A percentile compares a stretch with the other conserved stretches of the same genome.
phyloP scores from a whole-genome alignment of 2,888 invertebrate genomes.

The Ditylenchus weischeri region DNA sequence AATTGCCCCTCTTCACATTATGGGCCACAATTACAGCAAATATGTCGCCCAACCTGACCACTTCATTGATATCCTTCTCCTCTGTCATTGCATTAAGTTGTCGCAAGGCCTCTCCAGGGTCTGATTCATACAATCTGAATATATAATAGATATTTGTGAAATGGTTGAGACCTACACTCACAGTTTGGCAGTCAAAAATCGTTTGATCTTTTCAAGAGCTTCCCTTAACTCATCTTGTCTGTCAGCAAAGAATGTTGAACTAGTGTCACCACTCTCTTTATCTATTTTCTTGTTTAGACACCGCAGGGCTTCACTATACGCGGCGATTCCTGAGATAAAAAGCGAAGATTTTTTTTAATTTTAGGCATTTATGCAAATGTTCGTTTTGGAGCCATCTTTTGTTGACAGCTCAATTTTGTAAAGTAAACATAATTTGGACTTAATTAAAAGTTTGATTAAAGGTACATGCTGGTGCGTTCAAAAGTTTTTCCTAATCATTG shows the following conservation, averaged over 20 bases:
- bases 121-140: slow-evolving; percentile 66
- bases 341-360: not conserved
- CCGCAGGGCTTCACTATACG: slow-evolving; percentile 76
- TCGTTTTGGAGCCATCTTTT: too few species aligned
- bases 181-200: slow-evolving; percentile 32
- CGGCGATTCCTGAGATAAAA: slow-evolving; percentile 64
- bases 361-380: too few species aligned
- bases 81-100: slow-evolving; percentile 65
- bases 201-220: slow-evolving; percentile 27
- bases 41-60: slow-evolving; percentile 66
- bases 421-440: too few species aligned
- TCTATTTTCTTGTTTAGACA: slow-evolving; percentile 31
- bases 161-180: slow-evolving; percentile 7
- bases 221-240: slow-evolving; percentile 25
- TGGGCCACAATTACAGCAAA: slow-evolving; percentile 67
- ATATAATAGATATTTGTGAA: not conserved
- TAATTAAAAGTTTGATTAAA: too few species aligned
- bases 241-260: slow-evolving; percentile 14
- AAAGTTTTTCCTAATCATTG: too few species aligned
- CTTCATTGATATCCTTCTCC: slow-evolving; percentile 62
- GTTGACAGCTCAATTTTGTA: too few species aligned
- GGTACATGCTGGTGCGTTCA: too few species aligned
- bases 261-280: slow-evolving; percentile 20
- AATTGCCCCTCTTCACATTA: slow-evolving; percentile 63
- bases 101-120: slow-evolving; percentile 66